These are phyloP conservation scores for Bradypodion pumilum DNA, from an alignment of 2,797 vertebrate species.

Conservation along the genomic window DNA sequence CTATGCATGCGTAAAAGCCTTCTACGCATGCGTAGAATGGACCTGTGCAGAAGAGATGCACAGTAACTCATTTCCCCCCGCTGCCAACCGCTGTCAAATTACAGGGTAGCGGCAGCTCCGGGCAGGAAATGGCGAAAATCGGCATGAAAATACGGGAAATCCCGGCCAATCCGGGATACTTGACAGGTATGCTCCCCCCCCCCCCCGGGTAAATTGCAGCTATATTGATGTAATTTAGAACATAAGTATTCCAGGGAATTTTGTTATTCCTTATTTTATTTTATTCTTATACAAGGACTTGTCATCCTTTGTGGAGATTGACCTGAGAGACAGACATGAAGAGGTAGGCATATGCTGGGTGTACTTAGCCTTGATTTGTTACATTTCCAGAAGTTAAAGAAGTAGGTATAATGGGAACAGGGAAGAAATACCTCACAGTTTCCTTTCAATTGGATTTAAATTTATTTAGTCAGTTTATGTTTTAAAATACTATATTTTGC, in stretches of 20 bases:
- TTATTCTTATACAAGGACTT: conserved; percentile 52
- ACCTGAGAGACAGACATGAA: conserved; percentile 53
- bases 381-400: background rate
- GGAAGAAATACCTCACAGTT: background rate
- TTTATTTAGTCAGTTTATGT: background rate
- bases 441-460: background rate
- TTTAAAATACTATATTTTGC: background rate
- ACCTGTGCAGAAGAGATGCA: no score
- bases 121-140: no score
- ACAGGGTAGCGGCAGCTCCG: no score
- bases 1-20: no score
- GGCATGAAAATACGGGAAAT: no score
- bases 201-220: no score
- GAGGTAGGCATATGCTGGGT: conserved; percentile 56
- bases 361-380: background rate
- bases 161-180: no score
- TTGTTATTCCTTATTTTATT: background rate
- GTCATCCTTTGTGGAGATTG: conserved; percentile 66
- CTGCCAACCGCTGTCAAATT: no score
- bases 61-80: no score
- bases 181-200: no score
- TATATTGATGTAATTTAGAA: no score
- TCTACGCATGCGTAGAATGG: no score
- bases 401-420: background rate
- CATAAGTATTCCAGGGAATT: background rate